Conservation (phyloP, 2,888 invertebrate species). For the Tromatobia lineatoria region DNA sequence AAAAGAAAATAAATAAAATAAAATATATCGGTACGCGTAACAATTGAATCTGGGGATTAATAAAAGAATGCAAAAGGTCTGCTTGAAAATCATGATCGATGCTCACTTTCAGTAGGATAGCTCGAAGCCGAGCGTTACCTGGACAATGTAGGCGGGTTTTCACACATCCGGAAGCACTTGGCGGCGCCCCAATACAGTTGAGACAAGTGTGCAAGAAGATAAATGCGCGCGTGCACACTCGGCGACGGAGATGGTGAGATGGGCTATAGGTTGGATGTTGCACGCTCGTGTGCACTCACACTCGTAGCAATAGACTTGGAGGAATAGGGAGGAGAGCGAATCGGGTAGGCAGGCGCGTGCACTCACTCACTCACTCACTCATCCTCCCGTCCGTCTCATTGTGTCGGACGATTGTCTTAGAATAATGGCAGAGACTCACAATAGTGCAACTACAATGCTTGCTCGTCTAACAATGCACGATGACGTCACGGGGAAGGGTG, state of each 20-base stretch:
- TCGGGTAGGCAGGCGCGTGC: conserved; percentile 60
- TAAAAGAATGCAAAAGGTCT: not conserved
- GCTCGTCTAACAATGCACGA: conserved; percentile 86
- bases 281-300: conserved; percentile 27
- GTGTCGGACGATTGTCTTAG: conserved; percentile 86
- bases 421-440: conserved; percentile 86
- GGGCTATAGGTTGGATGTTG: conserved; percentile 44
- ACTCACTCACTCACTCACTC: conserved; percentile 77
- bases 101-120: not conserved
- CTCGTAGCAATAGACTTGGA: conserved; percentile 40
- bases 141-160: conserved; percentile 13
- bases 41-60: not conserved
- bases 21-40: too few relatives aligned
- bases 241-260: conserved; percentile 66
- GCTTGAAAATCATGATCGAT: not conserved
- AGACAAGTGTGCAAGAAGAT: conserved; percentile 39
- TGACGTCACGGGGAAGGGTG: conserved; percentile 82
- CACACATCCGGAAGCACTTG: conserved; percentile 5
- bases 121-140: not conserved
- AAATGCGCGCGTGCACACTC: conserved; percentile 40
- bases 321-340: conserved; percentile 66
- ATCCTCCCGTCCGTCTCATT: conserved; percentile 84
- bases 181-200: not conserved
- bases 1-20: too few relatives aligned
- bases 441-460: conserved; percentile 86